Evolutionary conservation across 2,113 vertebrate genomes (phyloP).

Genomic region (Gallinago undulata): DNA sequence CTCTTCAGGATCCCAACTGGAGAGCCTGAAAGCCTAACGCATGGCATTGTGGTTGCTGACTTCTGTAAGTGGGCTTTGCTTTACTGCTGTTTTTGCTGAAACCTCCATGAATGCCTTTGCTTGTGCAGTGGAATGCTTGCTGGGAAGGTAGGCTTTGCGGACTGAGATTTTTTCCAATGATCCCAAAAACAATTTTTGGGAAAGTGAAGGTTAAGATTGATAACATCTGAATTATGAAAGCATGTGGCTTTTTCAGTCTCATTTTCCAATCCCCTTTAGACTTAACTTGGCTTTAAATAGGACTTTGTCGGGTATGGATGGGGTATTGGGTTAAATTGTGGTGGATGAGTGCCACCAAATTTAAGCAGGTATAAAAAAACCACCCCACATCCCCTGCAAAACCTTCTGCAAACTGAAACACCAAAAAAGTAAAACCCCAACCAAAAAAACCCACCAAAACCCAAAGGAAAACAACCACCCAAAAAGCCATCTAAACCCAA

Average conservation of each 20-base stretch:
- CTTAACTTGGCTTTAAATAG: background rate
- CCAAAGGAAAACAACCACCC: background rate
- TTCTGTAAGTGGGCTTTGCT: background rate
- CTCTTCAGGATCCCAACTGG: background rate
- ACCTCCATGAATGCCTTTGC: background rate
- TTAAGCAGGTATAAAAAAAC: background rate
- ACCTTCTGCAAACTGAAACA: background rate
- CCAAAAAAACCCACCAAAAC: background rate
- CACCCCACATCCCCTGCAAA: rapidly evolving
- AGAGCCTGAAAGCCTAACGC: background rate
- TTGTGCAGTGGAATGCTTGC: background rate
- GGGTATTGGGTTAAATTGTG: background rate
- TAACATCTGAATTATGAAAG: background rate
- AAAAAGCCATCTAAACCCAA: rapidly evolving
- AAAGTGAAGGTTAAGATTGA: background rate
- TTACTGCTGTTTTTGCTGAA: background rate
- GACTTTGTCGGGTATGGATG: background rate
- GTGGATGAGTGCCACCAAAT: background rate
- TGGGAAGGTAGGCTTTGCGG: background rate
- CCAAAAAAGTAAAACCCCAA: background rate
- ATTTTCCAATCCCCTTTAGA: background rate
- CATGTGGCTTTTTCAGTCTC: background rate
- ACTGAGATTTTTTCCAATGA: background rate
- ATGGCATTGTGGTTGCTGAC: background rate
- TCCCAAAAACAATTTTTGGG: background rate